These are phyloP conservation scores for Catharus fuscescens DNA, from an alignment of 2,113 vertebrate species.

Conservation along the genomic window DNA sequence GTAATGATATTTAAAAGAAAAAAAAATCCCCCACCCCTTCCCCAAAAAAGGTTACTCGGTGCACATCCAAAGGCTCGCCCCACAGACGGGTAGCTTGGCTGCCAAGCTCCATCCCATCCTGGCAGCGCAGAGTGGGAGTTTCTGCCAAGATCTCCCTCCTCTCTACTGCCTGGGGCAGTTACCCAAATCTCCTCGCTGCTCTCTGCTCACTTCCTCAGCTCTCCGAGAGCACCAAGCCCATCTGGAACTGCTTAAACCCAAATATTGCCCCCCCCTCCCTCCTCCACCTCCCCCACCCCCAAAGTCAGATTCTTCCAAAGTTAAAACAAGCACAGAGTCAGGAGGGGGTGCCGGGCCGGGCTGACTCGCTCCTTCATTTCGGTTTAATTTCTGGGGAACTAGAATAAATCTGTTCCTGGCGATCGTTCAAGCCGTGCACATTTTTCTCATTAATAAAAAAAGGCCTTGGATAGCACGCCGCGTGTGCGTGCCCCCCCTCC, in stretches of 20 bases:
- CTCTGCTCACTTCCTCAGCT: constrained; percentile 75
- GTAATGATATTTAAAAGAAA: constrained; percentile 19
- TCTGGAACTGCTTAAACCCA: constrained; percentile 86
- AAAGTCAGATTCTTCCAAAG: constrained; percentile 80
- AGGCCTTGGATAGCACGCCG: constrained; percentile 72
- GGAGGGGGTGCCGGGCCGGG: constrained; percentile 59
- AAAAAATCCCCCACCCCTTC: background rate
- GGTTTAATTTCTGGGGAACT: constrained; percentile 79
- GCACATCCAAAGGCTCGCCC: constrained; percentile 38
- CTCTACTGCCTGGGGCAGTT: constrained; percentile 72
- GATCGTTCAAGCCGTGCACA: constrained; percentile 80
- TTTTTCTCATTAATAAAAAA: constrained; percentile 85
- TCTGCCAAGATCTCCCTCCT: constrained; percentile 65
- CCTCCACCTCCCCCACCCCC: constrained; percentile 49
- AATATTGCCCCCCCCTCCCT: constrained; percentile 65
- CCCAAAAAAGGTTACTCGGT: constrained; percentile 44
- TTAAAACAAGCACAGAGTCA: constrained; percentile 81
- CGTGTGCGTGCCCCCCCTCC: constrained; percentile 42
- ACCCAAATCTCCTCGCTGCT: constrained; percentile 58
- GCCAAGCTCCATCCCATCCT: constrained; percentile 55
- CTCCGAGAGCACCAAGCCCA: constrained; percentile 74
- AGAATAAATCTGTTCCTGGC: constrained; percentile 78
- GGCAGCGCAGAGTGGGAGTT: constrained; percentile 3
- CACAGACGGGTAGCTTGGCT: constrained; percentile 47
- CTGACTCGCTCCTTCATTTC: constrained; percentile 72